Evolutionary conservation across 2,888 invertebrate genomes (phyloP), one percentile per base, ranked within the genome.

Genomic region (Trichacis sp.): DNA sequence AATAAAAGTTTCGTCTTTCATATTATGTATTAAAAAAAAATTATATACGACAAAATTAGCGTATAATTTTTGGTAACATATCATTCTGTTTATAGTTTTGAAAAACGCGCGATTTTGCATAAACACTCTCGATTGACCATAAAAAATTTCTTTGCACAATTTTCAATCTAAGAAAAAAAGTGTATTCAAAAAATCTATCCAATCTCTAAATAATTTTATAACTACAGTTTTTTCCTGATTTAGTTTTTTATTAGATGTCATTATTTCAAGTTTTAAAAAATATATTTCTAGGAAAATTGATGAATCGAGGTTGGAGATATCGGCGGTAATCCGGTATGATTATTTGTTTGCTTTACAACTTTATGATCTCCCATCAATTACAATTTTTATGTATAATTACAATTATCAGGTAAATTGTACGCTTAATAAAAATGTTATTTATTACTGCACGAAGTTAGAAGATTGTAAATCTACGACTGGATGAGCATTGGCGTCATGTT

Each of bases 381-480:
- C 24, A 24, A 24, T 29, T 50, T 29, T 38, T 55, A 45, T 36
- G 47, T 47, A 38, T 56, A 46, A 49, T 18, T 48, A 49, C 14
- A 53, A 51, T 63, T 50, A 46, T 56, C 51, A 58, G 42, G 51
- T 64, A 55, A 59, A 30, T 54, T 54, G 63, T 63, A 63, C 54
- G 54, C 48, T 33, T 19, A 57, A 63, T 63, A 54, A 30, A 50
- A 57, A 46, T 54, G 14, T 47, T 40, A 1, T 53, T 47, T 29
- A 24, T 47, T 47, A 15, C 30, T 47, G 15, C 12, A 24, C 14
- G 45, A n/a, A 20, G 20, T 45, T 20, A 20, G 4, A 20, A 19
- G 12, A 45, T 47, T 12, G 29, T 30, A 52, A 51, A 52, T 45
- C 52, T 42, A 43, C 33, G 33, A 43, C 30, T 52, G 29, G 42